Conservation (phyloP, 1,140 invertebrate species). For the Ceratina calcarata region DNA sequence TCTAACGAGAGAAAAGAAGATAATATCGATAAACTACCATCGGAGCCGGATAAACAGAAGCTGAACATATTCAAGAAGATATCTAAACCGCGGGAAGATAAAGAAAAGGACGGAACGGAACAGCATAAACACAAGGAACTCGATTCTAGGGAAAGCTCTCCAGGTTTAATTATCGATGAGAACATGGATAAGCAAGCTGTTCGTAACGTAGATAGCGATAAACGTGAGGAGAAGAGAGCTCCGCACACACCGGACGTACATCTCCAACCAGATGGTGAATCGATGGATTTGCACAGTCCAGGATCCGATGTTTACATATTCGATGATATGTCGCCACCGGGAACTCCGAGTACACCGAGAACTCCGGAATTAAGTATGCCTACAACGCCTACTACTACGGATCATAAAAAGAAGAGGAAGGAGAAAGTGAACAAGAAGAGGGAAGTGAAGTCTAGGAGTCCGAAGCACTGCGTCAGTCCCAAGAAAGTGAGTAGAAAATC, state of each 20-base stretch:
- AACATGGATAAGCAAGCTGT: slow-evolving; percentile 59
- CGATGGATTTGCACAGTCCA: slow-evolving; percentile 67
- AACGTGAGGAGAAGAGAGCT: slow-evolving; percentile 73
- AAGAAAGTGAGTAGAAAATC: slow-evolving; percentile 69
- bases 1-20: slow-evolving; percentile 70
- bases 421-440: slow-evolving; percentile 85
- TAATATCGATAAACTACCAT: slow-evolving; percentile 85
- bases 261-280: slow-evolving; percentile 69
- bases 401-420: slow-evolving; percentile 81
- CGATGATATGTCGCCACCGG: slow-evolving; percentile 82
- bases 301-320: slow-evolving; percentile 74
- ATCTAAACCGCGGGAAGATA: slow-evolving; percentile 84
- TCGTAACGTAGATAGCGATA: slow-evolving; percentile 63
- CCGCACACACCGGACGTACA: slow-evolving; percentile 77
- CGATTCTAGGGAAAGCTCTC: slow-evolving; percentile 76
- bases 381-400: slow-evolving; percentile 47
- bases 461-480: slow-evolving; percentile 67
- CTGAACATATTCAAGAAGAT: slow-evolving; percentile 93
- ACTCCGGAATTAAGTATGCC: slow-evolving; percentile 81
- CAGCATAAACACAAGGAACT: slow-evolving; percentile 79
- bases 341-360: slow-evolving; percentile 81
- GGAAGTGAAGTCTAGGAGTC: slow-evolving; percentile 81
- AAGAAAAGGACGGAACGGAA: slow-evolving; percentile 83
- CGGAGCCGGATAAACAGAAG: slow-evolving; percentile 90
- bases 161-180: slow-evolving; percentile 79